These are phyloP conservation scores for Colossoma macropomum DNA, from an alignment of 2,113 vertebrate species.

Conservation along the genomic window DNA sequence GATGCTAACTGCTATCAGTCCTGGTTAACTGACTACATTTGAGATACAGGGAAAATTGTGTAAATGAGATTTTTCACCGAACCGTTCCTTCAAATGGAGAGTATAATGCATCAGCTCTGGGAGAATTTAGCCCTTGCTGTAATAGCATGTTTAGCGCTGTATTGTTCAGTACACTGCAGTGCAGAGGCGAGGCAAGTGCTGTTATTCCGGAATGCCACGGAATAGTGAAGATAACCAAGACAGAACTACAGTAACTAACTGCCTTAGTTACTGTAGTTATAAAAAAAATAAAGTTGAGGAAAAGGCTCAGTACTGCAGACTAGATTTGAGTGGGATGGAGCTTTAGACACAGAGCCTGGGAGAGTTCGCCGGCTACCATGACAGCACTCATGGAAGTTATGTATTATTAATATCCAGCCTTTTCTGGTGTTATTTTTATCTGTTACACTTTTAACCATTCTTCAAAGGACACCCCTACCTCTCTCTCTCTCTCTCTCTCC, in stretches of 20 bases:
- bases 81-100: background rate
- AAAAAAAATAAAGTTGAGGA: background rate
- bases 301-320: background rate
- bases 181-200: conserved; percentile 2
- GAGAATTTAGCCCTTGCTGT: conserved; percentile 18
- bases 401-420: conserved; percentile 77
- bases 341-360: background rate
- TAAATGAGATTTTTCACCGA: background rate
- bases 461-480: conserved; percentile 72
- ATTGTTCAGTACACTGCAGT: conserved; percentile 14
- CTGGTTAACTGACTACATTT: background rate
- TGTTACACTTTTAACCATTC: conserved; percentile 72
- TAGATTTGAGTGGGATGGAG: conserved; percentile 1
- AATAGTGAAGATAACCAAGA: background rate
- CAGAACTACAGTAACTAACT: background rate
- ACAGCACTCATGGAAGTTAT: conserved; percentile 65
- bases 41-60: background rate
- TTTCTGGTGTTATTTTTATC: conserved; percentile 77
- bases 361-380: conserved; percentile 15
- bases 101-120: background rate
- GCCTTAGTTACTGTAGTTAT: conserved; percentile 40
- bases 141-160: background rate
- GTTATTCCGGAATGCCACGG: background rate
- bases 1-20: no score
- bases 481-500: conserved; percentile 51